Evolutionary conservation across 2,113 vertebrate genomes (phyloP), one percentile per base, ranked within the genome.

Genomic region (Fukomys damarensis): DNA sequence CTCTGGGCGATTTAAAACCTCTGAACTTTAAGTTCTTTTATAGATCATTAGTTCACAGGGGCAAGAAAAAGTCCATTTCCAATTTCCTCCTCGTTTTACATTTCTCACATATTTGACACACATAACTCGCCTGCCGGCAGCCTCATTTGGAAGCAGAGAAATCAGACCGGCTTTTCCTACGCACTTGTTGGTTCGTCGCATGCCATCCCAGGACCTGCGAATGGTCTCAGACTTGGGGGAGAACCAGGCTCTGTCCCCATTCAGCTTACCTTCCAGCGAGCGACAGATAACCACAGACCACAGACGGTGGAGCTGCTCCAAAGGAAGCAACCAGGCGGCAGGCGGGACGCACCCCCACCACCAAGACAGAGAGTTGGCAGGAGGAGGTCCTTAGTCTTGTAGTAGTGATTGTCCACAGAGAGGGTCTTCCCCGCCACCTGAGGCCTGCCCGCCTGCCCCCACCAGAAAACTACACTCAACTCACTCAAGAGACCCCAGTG

Each of bases 311-410:
- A 28, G 24, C 56, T 22, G 52, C 68, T 61, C 16, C 24, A 58
- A 56, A 83, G 88, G 43, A 74, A 59, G 54, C 79, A 30, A 14
- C 43, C 12, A 38, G 77, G 58, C 28, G 7, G 12, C 16, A 3
- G 41, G 22, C 68, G 65, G n/a, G 19, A 13, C 68, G 58, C 58
- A 13, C 7, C 41, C 49, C 16, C 30, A 4, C n/a, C n/a, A 28
- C 1, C 59, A 56, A 83, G 58, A 95, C 16, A 0, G 82, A 82
- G 93, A 93, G 86, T 54, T 4, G 5, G 0, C 4, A 81, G 92
- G 88, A 95, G 95, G 82, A 95, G 93, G 76, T 70, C 58, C 58
- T 59, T 54, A 32, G 61, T 84, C 59, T 93, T 56, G 93, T 91
- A 79, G 87, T 7, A 81, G 1, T 0, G 66, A 70, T 66, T 11